Base-by-base conservation (phyloP, 2,797 vertebrate species). In the Falco rusticolus region DNA sequence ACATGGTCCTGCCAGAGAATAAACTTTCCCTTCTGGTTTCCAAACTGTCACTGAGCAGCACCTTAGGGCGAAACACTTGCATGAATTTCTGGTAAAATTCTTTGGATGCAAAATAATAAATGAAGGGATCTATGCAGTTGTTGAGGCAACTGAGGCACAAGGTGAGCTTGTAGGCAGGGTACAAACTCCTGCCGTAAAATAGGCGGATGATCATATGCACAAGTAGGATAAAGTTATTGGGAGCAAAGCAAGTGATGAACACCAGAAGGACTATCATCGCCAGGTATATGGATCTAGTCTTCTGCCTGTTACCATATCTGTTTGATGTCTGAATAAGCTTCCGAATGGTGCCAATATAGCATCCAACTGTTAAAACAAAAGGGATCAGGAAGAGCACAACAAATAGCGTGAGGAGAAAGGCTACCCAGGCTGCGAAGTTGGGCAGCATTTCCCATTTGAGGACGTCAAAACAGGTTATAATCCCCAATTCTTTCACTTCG, bases 51-150 rank as follows among this genome's bases (percentile, higher is more conserved):
- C 96, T 97, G 54, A 91, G 39, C 37, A 11, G 54, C 9, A 34
- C 85, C 2, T 29, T 91, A 33, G 37, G 59, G 8, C 95, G 81
- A 54, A 99, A 87, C 43, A 98, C 93, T 39, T 96, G 93, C 74
- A 98, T 98, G 48, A 99, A 96, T 78, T 99, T 99, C 45, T 98
- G 97, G 86, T 99, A 98, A 89, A 99, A 99, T 68, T 99, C 99
- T 78, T 98, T 99, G 2, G 98, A 99, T 22, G 99, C 99, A 91
- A 99, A 99, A 95, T 99, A 99, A 89, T 99, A 99, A 92, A 99
- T 99, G 94, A 99, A 99, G 5, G 99, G 99, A 81, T 99, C 99
- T 8, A 99, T 93, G 95, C 99, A 99, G 94, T 99, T 99, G 84
- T 99, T 99, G 57, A 99, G 53, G 94, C 99, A 99, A 93, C 99